These are phyloP conservation scores for Coenobita brevimanus DNA, from an alignment of 1,140 invertebrate genomes.

Conservation along the genomic window DNA sequence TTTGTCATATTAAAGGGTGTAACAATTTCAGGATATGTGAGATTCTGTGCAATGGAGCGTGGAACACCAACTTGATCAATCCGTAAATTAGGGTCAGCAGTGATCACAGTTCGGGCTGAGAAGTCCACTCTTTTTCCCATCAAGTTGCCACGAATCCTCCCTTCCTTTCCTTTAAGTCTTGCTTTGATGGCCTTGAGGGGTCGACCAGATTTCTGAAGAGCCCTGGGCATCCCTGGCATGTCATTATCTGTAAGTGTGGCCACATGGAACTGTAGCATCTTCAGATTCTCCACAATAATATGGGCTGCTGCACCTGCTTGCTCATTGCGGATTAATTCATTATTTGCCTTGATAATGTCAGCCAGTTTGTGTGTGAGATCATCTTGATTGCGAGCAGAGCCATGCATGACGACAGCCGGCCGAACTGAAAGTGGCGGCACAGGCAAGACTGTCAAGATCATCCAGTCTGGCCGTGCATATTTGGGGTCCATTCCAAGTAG, in stretches of 20 bases:
- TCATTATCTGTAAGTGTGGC: conserved; percentile 99
- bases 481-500: conserved; percentile 97
- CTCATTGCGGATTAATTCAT: conserved; percentile 96
- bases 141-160: conserved; percentile 97
- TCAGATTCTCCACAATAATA: conserved; percentile 96
- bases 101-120: conserved; percentile 99
- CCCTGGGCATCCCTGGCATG: conserved; percentile 97
- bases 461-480: conserved; percentile 99
- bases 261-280: conserved; percentile 99
- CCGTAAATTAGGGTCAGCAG: conserved; percentile 98
- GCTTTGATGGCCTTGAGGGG: conserved; percentile 97
- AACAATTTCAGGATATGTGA: conserved; percentile 99
- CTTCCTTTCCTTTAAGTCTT: conserved; percentile 90
- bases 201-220: conserved; percentile 99
- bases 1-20: conserved; percentile 99
- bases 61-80: conserved; percentile 99
- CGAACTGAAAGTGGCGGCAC: conserved; percentile 95
- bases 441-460: conserved; percentile 97
- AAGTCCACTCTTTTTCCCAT: conserved; percentile 99
- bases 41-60: conserved; percentile 97
- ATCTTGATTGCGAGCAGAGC: conserved; percentile 98
- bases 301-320: conserved; percentile 96
- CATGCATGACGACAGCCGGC: conserved; percentile 99
- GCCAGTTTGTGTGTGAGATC: conserved; percentile 99
- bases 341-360: conserved; percentile 99